Evolutionary conservation across 1,140 invertebrate genomes (phyloP), one percentile per base, ranked within the genome.

Genomic region (Papilio helenus): DNA sequence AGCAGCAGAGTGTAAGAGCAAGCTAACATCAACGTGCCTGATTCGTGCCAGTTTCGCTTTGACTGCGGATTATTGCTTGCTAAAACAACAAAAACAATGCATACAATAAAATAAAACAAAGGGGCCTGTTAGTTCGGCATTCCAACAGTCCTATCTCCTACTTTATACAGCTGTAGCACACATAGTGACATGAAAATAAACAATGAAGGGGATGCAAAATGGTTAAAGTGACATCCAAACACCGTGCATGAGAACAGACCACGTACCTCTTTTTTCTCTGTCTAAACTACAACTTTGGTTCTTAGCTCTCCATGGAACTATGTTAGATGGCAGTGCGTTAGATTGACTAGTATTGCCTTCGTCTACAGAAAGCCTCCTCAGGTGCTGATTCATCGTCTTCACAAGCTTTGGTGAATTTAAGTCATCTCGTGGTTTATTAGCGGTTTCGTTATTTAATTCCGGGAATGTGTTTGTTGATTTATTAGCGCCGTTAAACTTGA

Each of bases 1-100:
- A 95, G 95, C 95, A 96, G 96, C 95, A 96, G 87, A 83, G 96
- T 95, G 92, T 96, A 96, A 83, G 96, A 95, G 90, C 96, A 96
- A 95, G 95, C 96, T 94, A 96, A 93, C 92, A 96, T 95, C 93
- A 96, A 87, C 84, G 94, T 95, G 90, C 95, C 92, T 81, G 95
- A 93, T 89, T 93, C 94, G 93, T 95, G 95, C 95, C 95, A 96
- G 92, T 93, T 82, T 89, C 88, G 89, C 90, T 95, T 95, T 84
- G 87, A 87, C 88, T 93, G 89, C 90, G 90, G 83, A 88, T 86
- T 92, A 92, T 87, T 87, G 89, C 89, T 92, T 94, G 92, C 87
- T 81, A 85, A 87, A 90, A 90, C 83, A 90, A 89, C 80, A 88
- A 84, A 87, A 89, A 88, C 79, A 87, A 89, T 34, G 85, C 87